Evolutionary conservation across 1,140 invertebrate species (phyloP), one percentile per base, ranked within the genome.

Genomic region (Nebria ingens): DNA sequence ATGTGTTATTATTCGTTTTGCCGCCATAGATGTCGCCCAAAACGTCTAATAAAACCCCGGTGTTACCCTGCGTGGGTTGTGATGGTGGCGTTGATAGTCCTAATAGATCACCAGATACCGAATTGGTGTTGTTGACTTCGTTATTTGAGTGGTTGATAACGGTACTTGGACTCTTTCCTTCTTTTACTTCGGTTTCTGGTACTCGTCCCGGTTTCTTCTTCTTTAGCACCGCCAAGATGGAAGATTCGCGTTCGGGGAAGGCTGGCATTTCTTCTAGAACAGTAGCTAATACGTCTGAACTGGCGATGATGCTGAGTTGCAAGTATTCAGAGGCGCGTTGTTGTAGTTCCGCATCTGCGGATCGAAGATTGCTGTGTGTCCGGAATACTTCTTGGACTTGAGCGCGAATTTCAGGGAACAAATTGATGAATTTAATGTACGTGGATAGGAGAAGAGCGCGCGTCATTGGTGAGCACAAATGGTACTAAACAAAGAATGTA

Each of bases 221-320:
- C 75, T 99, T 99, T 60, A 99, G 80, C 57, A 99, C 86, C 49
- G 96, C 94, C 54, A 98, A 81, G 67, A 99, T 94, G 1, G 93
- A 98, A 51, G 94, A 98, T 76, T 99, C 97, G 65, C 96, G 81
- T 75, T 99, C 97, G 1, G 97, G 93, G 76, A 99, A 99, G 50
- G 97, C 95, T 52, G 97, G 97, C 97, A 99, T 99, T 79, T 99
- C 97, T 80, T 99, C 97, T 52, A 99, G 76, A 54, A 99, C 96
- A 50, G 94, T 98, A 3, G 95, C 95, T 81, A 99, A 75, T 60
- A 99, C 96, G 82, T 99, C 96, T 21, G 91, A 86, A 50, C 93
- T 93, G 11, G 96, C 93, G 55, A 98, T 91, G 60, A 95, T 92
- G 69, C 92, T 97, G 38, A 99, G 75, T 64, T 97, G 93, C 20